Evolutionary conservation across 1,140 invertebrate genomes (phyloP).

Genomic region (Hycleus cichorii): DNA sequence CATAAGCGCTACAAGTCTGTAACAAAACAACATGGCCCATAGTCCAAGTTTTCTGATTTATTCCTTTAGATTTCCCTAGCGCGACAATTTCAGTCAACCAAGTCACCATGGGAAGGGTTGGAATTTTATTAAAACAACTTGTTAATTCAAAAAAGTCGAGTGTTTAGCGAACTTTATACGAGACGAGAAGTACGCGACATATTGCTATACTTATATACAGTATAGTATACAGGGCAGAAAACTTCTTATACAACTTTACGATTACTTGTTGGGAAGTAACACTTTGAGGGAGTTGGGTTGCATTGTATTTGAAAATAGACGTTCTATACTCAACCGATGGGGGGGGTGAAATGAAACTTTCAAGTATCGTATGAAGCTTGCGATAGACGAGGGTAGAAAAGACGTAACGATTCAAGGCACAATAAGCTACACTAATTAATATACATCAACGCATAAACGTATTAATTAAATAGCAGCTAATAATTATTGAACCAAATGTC

Average conservation of each 20-base stretch:
- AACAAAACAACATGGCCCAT: slow-evolving; percentile 1
- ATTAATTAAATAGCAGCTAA: slow-evolving; percentile 39
- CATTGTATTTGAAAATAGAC: neutral
- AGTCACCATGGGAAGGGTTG: slow-evolving; percentile 25
- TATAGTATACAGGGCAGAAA: slow-evolving; percentile 19
- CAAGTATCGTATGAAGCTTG: neutral
- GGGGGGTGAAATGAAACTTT: neutral
- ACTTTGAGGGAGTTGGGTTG: neutral
- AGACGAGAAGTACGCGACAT: slow-evolving; percentile 11
- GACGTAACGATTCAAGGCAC: slow-evolving; percentile 5
- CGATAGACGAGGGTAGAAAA: neutral
- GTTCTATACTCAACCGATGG: neutral
- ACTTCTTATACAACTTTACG: slow-evolving; percentile 19
- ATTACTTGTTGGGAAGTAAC: slow-evolving; percentile 18
- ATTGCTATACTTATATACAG: slow-evolving; percentile 16
- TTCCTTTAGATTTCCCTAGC: slow-evolving; percentile 26
- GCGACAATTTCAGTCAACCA: slow-evolving; percentile 27
- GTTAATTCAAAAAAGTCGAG: slow-evolving; percentile 39
- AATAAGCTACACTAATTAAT: slow-evolving; percentile 41
- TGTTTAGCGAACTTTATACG: slow-evolving; percentile 31
- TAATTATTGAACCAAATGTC: slow-evolving; percentile 39
- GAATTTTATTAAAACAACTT: slow-evolving; percentile 42
- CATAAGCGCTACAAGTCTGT: slow-evolving; percentile 28
- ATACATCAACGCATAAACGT: slow-evolving; percentile 40
- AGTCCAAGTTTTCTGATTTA: slow-evolving; percentile 38